Base-by-base conservation (phyloP, 2,888 invertebrate genomes). In the Cephus nigrinus region DNA sequence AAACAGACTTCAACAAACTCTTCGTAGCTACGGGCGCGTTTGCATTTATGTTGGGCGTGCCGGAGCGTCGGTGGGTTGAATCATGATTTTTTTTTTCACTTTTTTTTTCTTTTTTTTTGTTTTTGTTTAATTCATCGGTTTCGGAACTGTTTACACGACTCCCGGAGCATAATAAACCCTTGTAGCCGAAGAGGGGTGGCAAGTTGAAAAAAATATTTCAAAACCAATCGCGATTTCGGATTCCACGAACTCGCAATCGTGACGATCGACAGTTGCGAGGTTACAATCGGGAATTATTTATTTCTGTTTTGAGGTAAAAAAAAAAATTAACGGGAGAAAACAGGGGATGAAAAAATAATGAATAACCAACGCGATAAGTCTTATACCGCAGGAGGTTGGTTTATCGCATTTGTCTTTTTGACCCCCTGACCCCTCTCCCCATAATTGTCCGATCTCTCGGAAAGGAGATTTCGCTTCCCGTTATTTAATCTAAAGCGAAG, bases 1-100 rank as follows among this genome's bases (percentile, higher is more conserved):
- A 71, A 71, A 71, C 71, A 71, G 31, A 71, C 71, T 71, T 71
- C 31, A 9, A 31, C 31, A 31, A 31, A 71, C 71, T 71, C 71
- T 31, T 31, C 31, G 71, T n/a, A 4, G 71, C 71, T 31, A 71
- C 31, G 31, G 32, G 71, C 31, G 31, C 31, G 71, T 31, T 71
- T 32, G 31, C 55, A 32, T 71, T 71, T 71, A 71, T 12, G 71
- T 31, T 32, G 71, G 71, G 31, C 71, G 71, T 71, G 71, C 12
- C 71, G 71, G 71, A n/a, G 32, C 71, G 71, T 30, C 71, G 71
- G 31, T 71, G 71, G 32, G 12, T 71, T 32, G 71, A 71, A 71
- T 71, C 71, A 71, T 23, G 31, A 31, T 2, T 69, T 31, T 71
- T 30, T 32, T 32, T 12, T 69, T 4, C 31, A 30, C 11, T 32